Evolutionary conservation across 2,113 vertebrate genomes (phyloP).

Genomic region (Petroica traversi): DNA sequence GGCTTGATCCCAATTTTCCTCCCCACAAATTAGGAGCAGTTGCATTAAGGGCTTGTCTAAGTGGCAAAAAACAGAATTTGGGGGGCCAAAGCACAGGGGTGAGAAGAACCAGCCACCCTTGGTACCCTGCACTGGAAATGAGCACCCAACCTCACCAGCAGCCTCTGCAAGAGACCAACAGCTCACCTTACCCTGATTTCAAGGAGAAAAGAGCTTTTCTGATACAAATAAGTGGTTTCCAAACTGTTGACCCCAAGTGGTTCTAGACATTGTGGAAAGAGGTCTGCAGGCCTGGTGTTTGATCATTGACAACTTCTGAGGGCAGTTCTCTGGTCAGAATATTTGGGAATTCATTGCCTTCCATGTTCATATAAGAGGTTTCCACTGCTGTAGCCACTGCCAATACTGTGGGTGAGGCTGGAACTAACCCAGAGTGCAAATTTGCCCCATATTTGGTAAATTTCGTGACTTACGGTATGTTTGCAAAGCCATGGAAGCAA

Average conservation of each 20-base stretch:
- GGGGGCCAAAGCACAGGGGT: too few relatives aligned
- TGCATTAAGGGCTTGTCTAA: not conserved
- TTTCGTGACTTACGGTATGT: not conserved
- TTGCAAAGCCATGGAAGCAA: not conserved
- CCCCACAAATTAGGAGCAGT: not conserved
- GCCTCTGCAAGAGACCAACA: not conserved
- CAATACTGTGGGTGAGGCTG: not conserved
- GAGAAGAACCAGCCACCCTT: too few relatives aligned
- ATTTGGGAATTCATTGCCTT: not conserved
- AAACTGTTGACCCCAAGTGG: not conserved
- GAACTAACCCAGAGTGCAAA: not conserved
- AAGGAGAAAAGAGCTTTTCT: not conserved
- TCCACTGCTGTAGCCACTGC: not conserved
- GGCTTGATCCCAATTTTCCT: not conserved
- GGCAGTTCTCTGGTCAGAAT: not conserved
- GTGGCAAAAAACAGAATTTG: too few relatives aligned
- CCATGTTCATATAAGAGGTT: not conserved
- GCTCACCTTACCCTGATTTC: not conserved
- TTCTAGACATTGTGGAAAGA: not conserved
- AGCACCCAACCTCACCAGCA: not conserved
- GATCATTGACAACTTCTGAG: not conserved
- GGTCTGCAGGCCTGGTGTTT: not conserved
- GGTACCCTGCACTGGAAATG: not conserved
- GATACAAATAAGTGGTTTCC: not conserved
- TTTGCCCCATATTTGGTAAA: not conserved